These are phyloP conservation scores for Neotoxoptera formosana DNA, from an alignment of 1,140 invertebrate genomes.

Conservation along the genomic window DNA sequence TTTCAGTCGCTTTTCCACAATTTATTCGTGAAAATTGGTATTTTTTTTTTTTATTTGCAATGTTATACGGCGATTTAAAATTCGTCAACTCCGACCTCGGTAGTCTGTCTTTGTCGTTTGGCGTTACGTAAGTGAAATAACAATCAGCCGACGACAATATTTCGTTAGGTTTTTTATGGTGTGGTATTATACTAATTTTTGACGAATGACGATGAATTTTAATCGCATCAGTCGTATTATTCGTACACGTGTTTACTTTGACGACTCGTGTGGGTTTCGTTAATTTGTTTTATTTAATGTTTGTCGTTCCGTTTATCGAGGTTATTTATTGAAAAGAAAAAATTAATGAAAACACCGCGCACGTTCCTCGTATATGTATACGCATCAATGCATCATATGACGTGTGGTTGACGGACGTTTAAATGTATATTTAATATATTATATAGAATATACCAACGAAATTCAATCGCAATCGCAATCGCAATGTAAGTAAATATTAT, in stretches of 20 bases:
- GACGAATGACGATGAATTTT: neutral
- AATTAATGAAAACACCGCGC: neutral
- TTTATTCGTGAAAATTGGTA: neutral
- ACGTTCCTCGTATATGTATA: neutral
- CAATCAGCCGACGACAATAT: neutral
- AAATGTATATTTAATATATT: neutral
- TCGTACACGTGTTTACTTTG: neutral
- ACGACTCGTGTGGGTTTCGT: neutral
- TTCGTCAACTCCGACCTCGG: neutral
- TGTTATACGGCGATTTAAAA: neutral
- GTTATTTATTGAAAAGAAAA: neutral
- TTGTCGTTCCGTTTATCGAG: neutral
- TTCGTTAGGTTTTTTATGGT: neutral
- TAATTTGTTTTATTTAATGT: neutral
- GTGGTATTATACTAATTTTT: too few relatives aligned
- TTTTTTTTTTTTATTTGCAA: neutral
- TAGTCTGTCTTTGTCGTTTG: neutral
- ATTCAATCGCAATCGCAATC: too few relatives aligned
- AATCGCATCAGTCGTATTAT: neutral
- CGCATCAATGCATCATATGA: too few relatives aligned
- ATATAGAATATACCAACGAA: too few relatives aligned
- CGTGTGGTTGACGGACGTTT: neutral
- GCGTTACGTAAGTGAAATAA: neutral
- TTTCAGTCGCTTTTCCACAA: neutral
- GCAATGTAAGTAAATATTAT: too few relatives aligned